phyloP scores from a whole-genome alignment of 2,888 invertebrate species.

The Hirtodrosophila alboralis region DNA sequence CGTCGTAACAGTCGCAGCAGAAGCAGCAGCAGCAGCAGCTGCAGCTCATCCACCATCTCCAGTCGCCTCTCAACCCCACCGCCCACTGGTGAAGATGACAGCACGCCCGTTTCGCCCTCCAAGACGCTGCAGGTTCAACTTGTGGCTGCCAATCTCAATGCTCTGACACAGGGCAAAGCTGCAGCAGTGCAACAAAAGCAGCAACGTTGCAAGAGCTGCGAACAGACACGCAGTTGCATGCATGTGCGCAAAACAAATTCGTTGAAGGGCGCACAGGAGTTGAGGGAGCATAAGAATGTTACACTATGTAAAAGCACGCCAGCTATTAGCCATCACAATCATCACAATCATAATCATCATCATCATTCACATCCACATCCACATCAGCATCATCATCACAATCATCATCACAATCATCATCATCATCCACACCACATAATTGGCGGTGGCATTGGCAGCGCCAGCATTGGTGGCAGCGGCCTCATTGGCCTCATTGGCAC shows the following conservation, averaged over 20 bases:
- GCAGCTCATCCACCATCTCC: slow-evolving; percentile 68
- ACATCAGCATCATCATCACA: slow-evolving; percentile 36
- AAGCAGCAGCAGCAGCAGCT: slow-evolving; percentile 49
- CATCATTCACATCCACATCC: slow-evolving; percentile 37
- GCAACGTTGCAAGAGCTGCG: slow-evolving; percentile 75
- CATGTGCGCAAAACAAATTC: slow-evolving; percentile 80
- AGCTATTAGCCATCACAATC: slow-evolving; percentile 57
- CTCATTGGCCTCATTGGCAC: slow-evolving; percentile 56
- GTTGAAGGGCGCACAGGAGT: slow-evolving; percentile 75
- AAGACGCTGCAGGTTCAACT: slow-evolving; percentile 70
- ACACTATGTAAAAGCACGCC: slow-evolving; percentile 80
- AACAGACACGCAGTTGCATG: slow-evolving; percentile 56
- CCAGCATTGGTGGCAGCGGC: slow-evolving; percentile 67
- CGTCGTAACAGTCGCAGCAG: slow-evolving; percentile 19
- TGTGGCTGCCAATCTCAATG: slow-evolving; percentile 75
- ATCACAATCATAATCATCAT: slow-evolving; percentile 30
- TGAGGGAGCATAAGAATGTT: slow-evolving; percentile 52
- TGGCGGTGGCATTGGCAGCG: slow-evolving; percentile 64
- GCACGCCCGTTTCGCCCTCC: slow-evolving; percentile 76
- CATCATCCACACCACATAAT: slow-evolving; percentile 33
- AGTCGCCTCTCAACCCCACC: slow-evolving; percentile 81
- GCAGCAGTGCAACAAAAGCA: slow-evolving; percentile 37
- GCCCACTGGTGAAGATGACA: slow-evolving; percentile 81
- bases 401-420: slow-evolving; percentile 46
- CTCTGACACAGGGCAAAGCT: slow-evolving; percentile 54